phyloP scores from a whole-genome alignment of 1,140 invertebrate genomes.

The Stenopsyche tienmushanensis region DNA sequence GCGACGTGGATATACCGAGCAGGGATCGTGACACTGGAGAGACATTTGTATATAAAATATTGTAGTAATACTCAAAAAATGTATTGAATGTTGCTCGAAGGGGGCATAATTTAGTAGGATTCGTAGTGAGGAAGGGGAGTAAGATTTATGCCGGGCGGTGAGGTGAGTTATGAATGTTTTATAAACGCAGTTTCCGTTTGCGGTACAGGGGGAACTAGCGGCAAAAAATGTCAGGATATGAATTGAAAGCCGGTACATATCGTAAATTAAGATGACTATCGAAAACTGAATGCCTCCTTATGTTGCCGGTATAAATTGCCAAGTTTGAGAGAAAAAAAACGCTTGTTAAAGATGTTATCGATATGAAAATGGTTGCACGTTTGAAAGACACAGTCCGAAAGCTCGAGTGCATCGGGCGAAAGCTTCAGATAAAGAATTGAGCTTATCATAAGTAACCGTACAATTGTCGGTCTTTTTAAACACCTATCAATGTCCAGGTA shows the following conservation, averaged over 20 bases:
- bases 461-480: neutral
- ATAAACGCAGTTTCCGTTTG: slow-evolving; percentile 30
- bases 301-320: neutral
- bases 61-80: slow-evolving; percentile 4
- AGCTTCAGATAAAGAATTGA: no score
- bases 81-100: slow-evolving; percentile 1
- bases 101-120: slow-evolving; percentile 5
- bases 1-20: no score
- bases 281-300: neutral
- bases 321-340: no score
- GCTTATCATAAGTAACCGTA: no score
- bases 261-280: neutral
- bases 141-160: slow-evolving; percentile 24
- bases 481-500: neutral
- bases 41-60: slow-evolving; percentile 11
- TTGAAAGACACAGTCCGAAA: no score
- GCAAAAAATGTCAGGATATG: neutral
- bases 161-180: slow-evolving; percentile 33
- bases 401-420: no score
- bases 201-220: slow-evolving; percentile 1
- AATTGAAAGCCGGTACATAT: neutral
- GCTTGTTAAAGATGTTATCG: no score
- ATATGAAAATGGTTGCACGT: no score
- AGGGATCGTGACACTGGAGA: neutral
- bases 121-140: slow-evolving; percentile 3